phyloP scores from a whole-genome alignment of 2,797 vertebrate species.

The Myotis pilosus region DNA sequence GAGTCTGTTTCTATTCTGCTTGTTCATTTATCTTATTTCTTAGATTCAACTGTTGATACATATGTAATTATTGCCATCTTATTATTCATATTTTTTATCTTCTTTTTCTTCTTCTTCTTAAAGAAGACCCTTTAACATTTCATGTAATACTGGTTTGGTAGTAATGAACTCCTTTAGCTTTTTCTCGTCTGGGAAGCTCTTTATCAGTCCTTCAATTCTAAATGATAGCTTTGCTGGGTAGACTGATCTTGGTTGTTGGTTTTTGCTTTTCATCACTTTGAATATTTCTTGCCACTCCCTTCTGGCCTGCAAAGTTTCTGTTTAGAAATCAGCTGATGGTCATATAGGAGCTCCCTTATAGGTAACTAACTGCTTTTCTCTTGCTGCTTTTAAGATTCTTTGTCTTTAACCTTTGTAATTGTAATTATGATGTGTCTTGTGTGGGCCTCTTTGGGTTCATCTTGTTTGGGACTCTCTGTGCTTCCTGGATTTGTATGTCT shows the following conservation, averaged over 20 bases:
- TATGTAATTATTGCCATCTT: background rate
- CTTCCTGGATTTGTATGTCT: background rate
- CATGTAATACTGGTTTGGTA: background rate
- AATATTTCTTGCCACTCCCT: background rate
- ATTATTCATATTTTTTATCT: background rate
- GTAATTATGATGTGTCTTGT: background rate
- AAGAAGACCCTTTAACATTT: background rate
- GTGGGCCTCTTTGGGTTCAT: background rate
- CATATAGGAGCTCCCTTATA: background rate
- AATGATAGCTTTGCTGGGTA: background rate
- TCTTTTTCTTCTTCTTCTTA: background rate
- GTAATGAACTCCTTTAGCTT: background rate
- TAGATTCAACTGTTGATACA: background rate
- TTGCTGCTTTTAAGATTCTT: background rate
- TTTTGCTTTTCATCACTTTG: background rate
- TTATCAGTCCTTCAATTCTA: background rate
- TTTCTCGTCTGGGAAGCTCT: background rate
- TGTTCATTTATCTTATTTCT: background rate
- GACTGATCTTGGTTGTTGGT: background rate
- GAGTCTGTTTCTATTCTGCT: background rate
- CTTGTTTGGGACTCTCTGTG: background rate
- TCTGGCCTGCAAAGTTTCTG: background rate
- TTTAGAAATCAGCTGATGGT: background rate
- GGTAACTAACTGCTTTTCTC: background rate
- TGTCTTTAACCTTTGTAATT: background rate